Evolutionary conservation across 1,140 invertebrate species (phyloP).

Genomic region (Danaus plexippus): DNA sequence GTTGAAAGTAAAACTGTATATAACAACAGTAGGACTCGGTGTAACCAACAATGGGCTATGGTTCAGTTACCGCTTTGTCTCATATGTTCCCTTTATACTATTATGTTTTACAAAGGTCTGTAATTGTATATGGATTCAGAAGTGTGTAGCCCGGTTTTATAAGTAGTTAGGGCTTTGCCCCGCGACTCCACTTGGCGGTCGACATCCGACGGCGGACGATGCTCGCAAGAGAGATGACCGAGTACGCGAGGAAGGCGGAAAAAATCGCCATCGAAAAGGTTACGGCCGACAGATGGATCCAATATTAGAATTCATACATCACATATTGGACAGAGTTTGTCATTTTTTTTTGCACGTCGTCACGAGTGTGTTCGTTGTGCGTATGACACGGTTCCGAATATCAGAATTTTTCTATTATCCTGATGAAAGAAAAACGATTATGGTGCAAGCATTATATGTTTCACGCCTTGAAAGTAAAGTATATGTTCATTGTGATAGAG

Average conservation of each 20-base stretch:
- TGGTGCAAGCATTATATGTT: too few relatives aligned
- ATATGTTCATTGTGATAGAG: conserved; percentile 27
- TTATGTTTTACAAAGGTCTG: conserved; percentile 7
- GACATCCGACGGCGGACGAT: conserved; percentile 16
- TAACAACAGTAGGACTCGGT: too few relatives aligned
- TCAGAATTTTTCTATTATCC: too few relatives aligned
- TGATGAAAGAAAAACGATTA: too few relatives aligned
- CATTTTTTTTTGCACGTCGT: conserved; percentile 6
- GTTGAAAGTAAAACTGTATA: too few relatives aligned
- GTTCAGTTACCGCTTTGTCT: too few relatives aligned
- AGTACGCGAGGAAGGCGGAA: conserved; percentile 40
- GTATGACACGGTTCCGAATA: conserved; percentile 7
- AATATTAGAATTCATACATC: not conserved
- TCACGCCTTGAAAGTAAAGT: too few relatives aligned
- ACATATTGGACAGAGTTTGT: not conserved
- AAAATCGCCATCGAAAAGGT: conserved; percentile 46
- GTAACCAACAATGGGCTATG: too few relatives aligned
- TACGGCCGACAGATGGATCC: conserved; percentile 4
- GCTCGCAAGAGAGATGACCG: conserved; percentile 36
- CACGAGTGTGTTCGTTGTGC: conserved; percentile 11
- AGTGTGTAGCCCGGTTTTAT: conserved; percentile 7
- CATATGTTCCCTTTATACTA: not conserved
- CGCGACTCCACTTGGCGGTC: conserved; percentile 7
- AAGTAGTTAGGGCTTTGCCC: not conserved
- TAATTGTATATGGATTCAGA: too few relatives aligned